Evolutionary conservation across 2,888 invertebrate species (phyloP).

Genomic region (Sarcophaga subvicina): DNA sequence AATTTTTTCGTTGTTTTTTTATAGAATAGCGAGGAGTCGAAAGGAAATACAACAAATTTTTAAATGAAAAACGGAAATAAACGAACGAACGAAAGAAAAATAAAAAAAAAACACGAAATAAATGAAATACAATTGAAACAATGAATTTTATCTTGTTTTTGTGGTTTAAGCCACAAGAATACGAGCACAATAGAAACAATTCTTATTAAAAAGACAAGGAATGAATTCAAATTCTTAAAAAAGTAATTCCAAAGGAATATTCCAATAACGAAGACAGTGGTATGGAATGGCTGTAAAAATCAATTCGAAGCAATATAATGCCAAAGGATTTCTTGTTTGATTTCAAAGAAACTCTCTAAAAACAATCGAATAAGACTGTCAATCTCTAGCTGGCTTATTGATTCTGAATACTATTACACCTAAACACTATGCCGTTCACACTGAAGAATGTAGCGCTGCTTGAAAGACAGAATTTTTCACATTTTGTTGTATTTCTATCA

Average conservation of each 20-base stretch:
- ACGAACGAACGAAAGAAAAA: not conserved
- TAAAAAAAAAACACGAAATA: constrained; percentile 25
- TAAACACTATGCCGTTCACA: too few species aligned
- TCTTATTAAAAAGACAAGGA: constrained; percentile 19
- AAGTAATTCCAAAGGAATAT: constrained; percentile 2
- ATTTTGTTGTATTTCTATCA: too few species aligned
- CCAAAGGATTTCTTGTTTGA: too few species aligned
- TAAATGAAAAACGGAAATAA: constrained; percentile 5
- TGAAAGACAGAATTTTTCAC: too few species aligned
- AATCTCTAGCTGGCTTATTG: too few species aligned
- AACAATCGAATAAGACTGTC: too few species aligned
- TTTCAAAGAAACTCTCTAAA: too few species aligned
- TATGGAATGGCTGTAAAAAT: not conserved
- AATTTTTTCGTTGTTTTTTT: constrained; percentile 40
- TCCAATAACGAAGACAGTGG: not conserved
- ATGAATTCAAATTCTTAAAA: constrained; percentile 42
- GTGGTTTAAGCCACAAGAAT: constrained; percentile 43
- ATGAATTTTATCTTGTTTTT: constrained; percentile 56
- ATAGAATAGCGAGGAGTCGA: constrained; percentile 4
- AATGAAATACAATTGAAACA: constrained; percentile 50
- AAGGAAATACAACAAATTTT: constrained; percentile 18
- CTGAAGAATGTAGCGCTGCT: too few species aligned
- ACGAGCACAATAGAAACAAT: constrained; percentile 12
- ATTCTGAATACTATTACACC: too few species aligned
- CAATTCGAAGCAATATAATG: too few species aligned